Base-by-base conservation (phyloP, 2,797 vertebrate genomes). In the Cirrhinus mrigala region DNA sequence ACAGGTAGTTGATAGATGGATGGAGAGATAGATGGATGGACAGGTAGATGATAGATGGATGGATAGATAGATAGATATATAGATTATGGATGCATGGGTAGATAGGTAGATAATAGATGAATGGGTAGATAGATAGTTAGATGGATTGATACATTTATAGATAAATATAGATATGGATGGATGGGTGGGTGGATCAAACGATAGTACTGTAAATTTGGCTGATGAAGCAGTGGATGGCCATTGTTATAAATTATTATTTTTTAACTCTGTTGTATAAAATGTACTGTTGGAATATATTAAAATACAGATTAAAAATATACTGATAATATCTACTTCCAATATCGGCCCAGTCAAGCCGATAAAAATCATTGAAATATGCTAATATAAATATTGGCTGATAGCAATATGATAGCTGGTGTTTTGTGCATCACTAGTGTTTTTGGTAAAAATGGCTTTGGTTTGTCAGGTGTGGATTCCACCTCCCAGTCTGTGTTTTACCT, bases 401-500 rank as follows among this genome's bases (percentile, higher is more conserved):
- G n/a, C 1, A n/a, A 14, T 58, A 3, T 77, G 29, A 5, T 48
- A 24, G 15, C 16, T 52, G 46, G 14, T 79, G 18, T 81, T 14
- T 83, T 50, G 0, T 79, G n/a, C 70, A 15, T 80, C 82, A 27
- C n/a, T 62, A 75, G 78, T 70, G 79, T 62, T 48, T 81, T 86
- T 87, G 50, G 85, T 90, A 74, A 81, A 78, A 77, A 54, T 87
- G 83, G 87, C 83, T 91, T 87, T 89, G 88, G 86, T 90, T 89
- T 89, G 83, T 80, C 81, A 89, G 89, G 89, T 92, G 48, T 88
- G 87, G 88, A 89, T 87, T 86, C 81, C 84, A 66, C 86, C 27
- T 86, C 87, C 75, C 90, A 91, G 68, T 91, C 92, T 87, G 88
- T 91, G 58, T 91, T 92, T 92, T 92, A 92, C 84, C 75, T 90